Evolutionary conservation across 2,888 invertebrate species (phyloP).

Genomic region (Mythimna vitellina): DNA sequence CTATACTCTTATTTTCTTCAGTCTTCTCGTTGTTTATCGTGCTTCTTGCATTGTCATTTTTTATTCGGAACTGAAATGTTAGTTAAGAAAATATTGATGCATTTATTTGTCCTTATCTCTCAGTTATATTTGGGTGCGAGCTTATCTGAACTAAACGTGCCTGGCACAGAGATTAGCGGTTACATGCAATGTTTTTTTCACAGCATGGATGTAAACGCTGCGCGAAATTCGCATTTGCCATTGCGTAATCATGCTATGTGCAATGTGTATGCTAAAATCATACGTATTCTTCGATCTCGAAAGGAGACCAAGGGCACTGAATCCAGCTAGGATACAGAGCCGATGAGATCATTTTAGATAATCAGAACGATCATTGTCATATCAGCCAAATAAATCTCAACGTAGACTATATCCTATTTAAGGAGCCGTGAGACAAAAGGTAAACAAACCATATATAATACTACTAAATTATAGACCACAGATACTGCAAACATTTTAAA

Average conservation of each 20-base stretch:
- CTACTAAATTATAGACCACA: no score
- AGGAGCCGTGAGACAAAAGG: no score
- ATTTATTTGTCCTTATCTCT: constrained; percentile 20
- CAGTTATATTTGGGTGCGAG: not conserved
- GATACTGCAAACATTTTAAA: no score
- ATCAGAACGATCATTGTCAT: not conserved
- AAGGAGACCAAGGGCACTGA: no score
- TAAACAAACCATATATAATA: no score
- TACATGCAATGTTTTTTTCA: not conserved
- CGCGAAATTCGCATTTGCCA: not conserved
- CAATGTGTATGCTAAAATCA: not conserved
- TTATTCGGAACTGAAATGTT: constrained; percentile 51
- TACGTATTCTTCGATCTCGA: no score
- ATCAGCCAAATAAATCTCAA: not conserved
- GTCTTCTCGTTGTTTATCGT: constrained; percentile 4
- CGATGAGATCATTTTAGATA: no score
- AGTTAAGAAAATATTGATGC: constrained; percentile 42
- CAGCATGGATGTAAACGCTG: not conserved
- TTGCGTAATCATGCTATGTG: not conserved
- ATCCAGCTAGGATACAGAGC: no score
- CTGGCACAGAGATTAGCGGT: constrained; percentile 13
- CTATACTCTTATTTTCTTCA: constrained; percentile 26
- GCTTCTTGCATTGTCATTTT: constrained; percentile 37
- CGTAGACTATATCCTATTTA: not conserved
- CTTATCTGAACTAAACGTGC: constrained; percentile 11